phyloP scores from a whole-genome alignment of 1,140 invertebrate species.

The Eulimnadia texana region DNA sequence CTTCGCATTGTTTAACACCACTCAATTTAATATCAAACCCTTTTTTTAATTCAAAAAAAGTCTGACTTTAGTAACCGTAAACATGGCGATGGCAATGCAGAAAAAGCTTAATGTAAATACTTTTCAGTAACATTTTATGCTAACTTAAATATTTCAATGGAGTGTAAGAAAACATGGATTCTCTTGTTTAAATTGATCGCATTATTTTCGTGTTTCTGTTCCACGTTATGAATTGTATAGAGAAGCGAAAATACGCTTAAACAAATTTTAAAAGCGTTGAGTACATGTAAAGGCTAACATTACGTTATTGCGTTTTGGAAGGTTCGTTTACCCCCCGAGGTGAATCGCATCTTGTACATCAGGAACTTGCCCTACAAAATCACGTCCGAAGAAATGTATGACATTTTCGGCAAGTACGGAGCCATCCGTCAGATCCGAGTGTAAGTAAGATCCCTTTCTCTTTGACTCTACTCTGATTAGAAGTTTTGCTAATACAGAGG shows the following conservation, averaged over 20 bases:
- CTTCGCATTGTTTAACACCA: no score
- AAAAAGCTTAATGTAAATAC: slow-evolving; percentile 15
- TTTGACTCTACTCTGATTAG: neutral
- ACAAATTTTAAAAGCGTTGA: no score
- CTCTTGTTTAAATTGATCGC: no score
- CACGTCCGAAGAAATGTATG: slow-evolving; percentile 99
- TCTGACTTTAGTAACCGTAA: neutral
- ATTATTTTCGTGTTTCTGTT: no score
- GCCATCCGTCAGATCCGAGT: slow-evolving; percentile 96
- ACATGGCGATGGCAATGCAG: slow-evolving; percentile 18
- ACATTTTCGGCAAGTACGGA: slow-evolving; percentile 99
- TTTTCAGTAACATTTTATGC: neutral
- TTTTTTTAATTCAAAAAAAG: neutral
- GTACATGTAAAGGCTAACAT: no score
- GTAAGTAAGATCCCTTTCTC: slow-evolving; percentile 41
- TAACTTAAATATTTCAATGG: no score
- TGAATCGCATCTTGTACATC: slow-evolving; percentile 93
- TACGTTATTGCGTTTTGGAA: no score
- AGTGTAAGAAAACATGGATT: no score
- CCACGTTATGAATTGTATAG: no score
- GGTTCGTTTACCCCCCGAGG: slow-evolving; percentile 94
- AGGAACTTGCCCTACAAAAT: slow-evolving; percentile 98
- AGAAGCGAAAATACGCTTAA: no score
- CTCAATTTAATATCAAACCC: no score
- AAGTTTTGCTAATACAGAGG: slow-evolving; percentile 47